Percentiles rank a stretch among this genome's conserved stretches.
These are phyloP conservation scores for Philotrypesis tridentata DNA, from an alignment of 1,140 invertebrate genomes.

Conservation along the genomic window DNA sequence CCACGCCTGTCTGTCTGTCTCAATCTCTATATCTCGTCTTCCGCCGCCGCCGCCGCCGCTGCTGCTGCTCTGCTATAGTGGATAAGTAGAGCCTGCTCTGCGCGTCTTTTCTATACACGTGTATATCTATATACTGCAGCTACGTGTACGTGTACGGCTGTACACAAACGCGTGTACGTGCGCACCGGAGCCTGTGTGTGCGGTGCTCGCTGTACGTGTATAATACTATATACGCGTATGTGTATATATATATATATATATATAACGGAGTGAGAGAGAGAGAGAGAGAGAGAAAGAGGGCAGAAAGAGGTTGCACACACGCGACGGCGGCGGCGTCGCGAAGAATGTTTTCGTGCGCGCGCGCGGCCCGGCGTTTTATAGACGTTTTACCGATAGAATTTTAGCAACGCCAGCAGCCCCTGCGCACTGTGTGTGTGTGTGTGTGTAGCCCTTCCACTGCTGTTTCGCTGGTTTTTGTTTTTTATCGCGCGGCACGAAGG, in stretches of 20 bases:
- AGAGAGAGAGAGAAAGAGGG: not conserved
- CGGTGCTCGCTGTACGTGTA: no score
- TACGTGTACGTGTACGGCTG: not conserved
- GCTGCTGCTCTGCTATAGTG: not conserved
- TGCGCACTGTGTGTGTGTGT: not conserved
- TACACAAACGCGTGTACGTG: not conserved
- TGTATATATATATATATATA: no score
- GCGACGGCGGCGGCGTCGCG: not conserved
- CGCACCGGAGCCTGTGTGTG: not conserved
- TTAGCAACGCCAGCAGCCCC: slow-evolving; percentile 17
- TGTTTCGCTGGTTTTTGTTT: slow-evolving; percentile 1
- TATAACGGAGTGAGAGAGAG: not conserved
- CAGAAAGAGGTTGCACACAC: not conserved
- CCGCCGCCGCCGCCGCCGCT: not conserved
- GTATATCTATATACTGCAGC: no score
- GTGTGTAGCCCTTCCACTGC: not conserved
- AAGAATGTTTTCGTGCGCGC: slow-evolving; percentile 23
- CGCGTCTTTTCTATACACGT: not conserved
- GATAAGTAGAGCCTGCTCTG: slow-evolving; percentile 11
- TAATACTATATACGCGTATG: no score
- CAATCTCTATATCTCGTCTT: slow-evolving; percentile 18
- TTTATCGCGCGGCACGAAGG: not conserved
- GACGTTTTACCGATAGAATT: slow-evolving; percentile 43
- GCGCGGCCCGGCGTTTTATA: slow-evolving; percentile 33
- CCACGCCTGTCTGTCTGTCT: slow-evolving; percentile 13